Conservation (phyloP, 2,797 vertebrate species). For the Epinephelus malabaricus region DNA sequence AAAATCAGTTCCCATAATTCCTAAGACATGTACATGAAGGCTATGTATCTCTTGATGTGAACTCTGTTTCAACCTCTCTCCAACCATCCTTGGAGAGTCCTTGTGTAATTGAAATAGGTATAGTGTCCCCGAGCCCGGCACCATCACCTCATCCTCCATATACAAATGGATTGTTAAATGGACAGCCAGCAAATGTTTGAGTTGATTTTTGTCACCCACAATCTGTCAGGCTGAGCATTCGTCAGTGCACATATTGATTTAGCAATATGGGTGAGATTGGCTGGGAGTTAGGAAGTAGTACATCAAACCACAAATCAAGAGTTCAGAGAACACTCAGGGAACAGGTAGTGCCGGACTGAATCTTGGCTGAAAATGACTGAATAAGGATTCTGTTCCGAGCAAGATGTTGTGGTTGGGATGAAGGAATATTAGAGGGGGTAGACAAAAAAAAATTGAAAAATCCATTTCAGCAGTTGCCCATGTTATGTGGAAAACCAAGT, state of each 20-base stretch:
- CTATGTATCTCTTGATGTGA: conserved; percentile 43
- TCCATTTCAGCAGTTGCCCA: neutral
- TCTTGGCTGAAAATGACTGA: conserved; percentile 37
- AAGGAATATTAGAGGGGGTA: neutral
- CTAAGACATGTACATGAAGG: conserved; percentile 1
- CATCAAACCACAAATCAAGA: conserved; percentile 84
- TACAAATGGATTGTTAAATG: conserved; percentile 82
- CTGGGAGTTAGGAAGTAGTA: conserved; percentile 79
- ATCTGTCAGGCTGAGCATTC: conserved; percentile 80
- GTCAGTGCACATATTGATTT: conserved; percentile 85
- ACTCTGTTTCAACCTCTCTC: conserved; percentile 68
- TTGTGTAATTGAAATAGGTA: conserved; percentile 69
- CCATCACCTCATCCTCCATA: conserved; percentile 65
- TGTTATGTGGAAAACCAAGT: neutral
- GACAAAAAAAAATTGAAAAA: neutral
- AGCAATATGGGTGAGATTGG: conserved; percentile 84
- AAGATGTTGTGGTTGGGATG: neutral
- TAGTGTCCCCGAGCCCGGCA: conserved; percentile 45
- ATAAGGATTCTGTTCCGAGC: neutral
- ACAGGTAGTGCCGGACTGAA: conserved; percentile 53
- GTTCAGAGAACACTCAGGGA: conserved; percentile 64
- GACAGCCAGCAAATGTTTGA: conserved; percentile 80
- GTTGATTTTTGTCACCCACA: conserved; percentile 80
- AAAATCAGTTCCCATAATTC: conserved; percentile 20
- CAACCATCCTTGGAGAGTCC: conserved; percentile 42